A percentile compares a stretch with the other conserved stretches of the same genome.
Conservation (phyloP, 2,113 vertebrate genomes). For the Chaenogobius annularis region DNA sequence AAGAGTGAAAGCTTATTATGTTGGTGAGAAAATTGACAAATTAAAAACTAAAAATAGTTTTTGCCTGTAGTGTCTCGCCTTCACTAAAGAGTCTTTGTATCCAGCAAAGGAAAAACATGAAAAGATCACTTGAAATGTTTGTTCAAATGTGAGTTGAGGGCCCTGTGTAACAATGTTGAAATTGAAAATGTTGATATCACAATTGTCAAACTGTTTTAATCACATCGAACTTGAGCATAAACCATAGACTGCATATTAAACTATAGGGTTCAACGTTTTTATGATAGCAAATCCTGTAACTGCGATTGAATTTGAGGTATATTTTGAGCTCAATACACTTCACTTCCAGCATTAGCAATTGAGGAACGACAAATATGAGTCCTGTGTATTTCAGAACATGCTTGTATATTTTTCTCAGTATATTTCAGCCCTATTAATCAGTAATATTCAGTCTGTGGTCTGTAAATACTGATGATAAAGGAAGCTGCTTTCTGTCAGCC, state of each 20-base stretch:
- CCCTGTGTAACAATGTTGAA: background rate
- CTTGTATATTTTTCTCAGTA: background rate
- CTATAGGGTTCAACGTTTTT: no score
- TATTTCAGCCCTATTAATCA: constrained; percentile 42
- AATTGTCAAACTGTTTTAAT: background rate
- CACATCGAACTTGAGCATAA: background rate
- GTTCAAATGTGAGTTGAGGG: background rate
- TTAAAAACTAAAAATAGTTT: no score
- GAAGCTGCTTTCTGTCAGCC: constrained; percentile 3
- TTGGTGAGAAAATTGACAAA: no score
- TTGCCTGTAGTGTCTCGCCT: background rate
- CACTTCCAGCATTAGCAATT: background rate
- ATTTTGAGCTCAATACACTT: no score
- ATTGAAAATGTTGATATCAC: background rate
- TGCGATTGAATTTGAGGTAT: no score
- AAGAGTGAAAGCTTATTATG: no score
- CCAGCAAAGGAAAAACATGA: background rate
- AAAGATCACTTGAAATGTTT: background rate
- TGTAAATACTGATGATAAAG: background rate
- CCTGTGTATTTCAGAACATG: background rate
- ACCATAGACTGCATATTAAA: background rate
- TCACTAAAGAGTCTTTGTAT: background rate
- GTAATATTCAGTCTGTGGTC: constrained; percentile 4
- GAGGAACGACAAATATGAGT: background rate
- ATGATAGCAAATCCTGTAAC: no score